Evolutionary conservation across 1,140 invertebrate species (phyloP).

Genomic region (Bombus vancouverensis): DNA sequence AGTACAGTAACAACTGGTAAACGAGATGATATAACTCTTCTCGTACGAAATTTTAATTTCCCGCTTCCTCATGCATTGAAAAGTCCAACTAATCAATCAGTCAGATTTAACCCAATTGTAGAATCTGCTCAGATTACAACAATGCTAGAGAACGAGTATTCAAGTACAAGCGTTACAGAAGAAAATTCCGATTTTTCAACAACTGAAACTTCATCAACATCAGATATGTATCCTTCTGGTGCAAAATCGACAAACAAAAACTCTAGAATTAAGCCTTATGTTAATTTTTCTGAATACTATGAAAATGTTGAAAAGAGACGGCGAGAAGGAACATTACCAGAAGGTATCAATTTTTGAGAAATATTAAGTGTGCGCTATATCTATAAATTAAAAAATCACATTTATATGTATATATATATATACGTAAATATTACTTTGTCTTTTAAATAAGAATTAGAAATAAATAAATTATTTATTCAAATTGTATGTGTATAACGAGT

Average conservation of each 20-base stretch:
- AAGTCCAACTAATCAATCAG: constrained; percentile 81
- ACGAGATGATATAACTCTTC: constrained; percentile 91
- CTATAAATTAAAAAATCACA: constrained; percentile 3
- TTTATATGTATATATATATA: constrained; percentile 4
- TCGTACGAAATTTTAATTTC: constrained; percentile 94
- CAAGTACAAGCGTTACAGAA: constrained; percentile 69
- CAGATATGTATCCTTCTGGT: constrained; percentile 80
- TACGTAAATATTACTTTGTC: neutral
- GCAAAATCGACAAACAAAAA: constrained; percentile 81
- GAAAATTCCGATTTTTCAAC: constrained; percentile 75
- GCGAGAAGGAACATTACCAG: constrained; percentile 84
- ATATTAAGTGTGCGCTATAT: neutral
- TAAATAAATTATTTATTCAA: constrained; percentile 16
- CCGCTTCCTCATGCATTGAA: constrained; percentile 86
- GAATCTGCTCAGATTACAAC: constrained; percentile 78
- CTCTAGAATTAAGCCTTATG: constrained; percentile 90
- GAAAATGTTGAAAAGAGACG: constrained; percentile 87
- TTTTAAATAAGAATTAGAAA: constrained; percentile 25
- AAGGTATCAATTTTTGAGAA: constrained; percentile 80
- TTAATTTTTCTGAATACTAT: constrained; percentile 93
- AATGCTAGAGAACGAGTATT: constrained; percentile 61
- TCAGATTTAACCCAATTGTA: constrained; percentile 85
- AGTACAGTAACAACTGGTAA: constrained; percentile 82
- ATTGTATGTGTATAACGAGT: neutral
- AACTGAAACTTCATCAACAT: constrained; percentile 76